These are phyloP conservation scores for Caenorhabditis drosophilae DNA, from an alignment of 2,888 invertebrate genomes.

Conservation along the genomic window DNA sequence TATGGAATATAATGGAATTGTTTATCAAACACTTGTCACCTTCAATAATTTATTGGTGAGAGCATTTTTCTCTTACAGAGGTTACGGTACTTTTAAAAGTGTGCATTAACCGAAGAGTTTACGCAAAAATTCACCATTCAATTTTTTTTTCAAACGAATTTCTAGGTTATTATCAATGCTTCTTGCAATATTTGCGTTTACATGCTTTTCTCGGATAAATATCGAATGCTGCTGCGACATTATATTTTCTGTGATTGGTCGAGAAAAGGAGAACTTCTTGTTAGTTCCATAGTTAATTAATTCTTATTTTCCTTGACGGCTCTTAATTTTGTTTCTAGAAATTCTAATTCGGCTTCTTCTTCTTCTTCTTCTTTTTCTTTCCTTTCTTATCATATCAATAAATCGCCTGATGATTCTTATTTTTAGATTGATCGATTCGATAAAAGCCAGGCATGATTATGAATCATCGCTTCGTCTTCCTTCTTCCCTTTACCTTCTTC, in stretches of 20 bases:
- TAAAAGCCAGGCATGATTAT: slow-evolving; percentile 26
- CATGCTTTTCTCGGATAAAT: slow-evolving; percentile 66
- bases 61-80: not conserved
- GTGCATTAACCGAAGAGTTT: too few species aligned
- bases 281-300: slow-evolving; percentile 49
- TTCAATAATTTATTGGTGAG: slow-evolving; percentile 60
- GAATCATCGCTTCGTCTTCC: too few species aligned
- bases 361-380: not conserved
- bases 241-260: slow-evolving; percentile 61
- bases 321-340: not conserved
- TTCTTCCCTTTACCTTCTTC: too few species aligned
- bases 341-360: not conserved
- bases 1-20: slow-evolving; percentile 39
- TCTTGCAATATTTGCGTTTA: slow-evolving; percentile 65
- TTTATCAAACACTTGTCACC: slow-evolving; percentile 55
- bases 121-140: too few species aligned
- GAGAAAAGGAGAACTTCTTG: slow-evolving; percentile 53
- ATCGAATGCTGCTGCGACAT: slow-evolving; percentile 59
- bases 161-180: slow-evolving; percentile 63
- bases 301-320: not conserved
- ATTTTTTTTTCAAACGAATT: not conserved
- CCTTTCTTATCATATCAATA: not conserved
- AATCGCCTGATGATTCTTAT: not conserved
- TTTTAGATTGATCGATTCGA: slow-evolving; percentile 35
- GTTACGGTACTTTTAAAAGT: too few species aligned